Conservation (phyloP, 2,888 invertebrate genomes). For the Hololepta plana region DNA sequence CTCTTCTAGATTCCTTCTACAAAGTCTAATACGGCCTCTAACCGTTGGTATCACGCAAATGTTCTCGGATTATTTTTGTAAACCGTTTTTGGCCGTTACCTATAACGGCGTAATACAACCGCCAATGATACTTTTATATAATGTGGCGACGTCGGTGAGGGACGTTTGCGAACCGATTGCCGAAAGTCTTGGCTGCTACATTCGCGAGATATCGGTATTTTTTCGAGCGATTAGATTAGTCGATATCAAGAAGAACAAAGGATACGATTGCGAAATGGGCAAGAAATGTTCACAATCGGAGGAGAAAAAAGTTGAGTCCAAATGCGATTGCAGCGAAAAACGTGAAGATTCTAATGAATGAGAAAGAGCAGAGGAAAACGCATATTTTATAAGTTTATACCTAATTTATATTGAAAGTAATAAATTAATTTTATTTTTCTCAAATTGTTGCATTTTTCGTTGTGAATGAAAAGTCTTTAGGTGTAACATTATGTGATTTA, state of each 20-base stretch:
- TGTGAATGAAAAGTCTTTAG: too few species aligned
- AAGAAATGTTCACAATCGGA: too few species aligned
- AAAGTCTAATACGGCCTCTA: conserved; percentile 37
- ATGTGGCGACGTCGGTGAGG: conserved; percentile 38
- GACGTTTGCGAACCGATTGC: conserved; percentile 44
- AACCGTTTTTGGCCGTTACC: conserved; percentile 41
- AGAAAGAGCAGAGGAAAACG: too few species aligned
- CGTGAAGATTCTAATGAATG: too few species aligned
- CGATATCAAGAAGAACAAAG: conserved; percentile 23
- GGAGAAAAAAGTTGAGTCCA: too few species aligned
- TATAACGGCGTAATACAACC: conserved; percentile 52
- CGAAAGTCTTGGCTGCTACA: conserved; percentile 33
- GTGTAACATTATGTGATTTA: conserved; percentile 17
- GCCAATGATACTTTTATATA: conserved; percentile 41
- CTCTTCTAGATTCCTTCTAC: conserved; percentile 31
- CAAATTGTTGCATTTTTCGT: too few species aligned
- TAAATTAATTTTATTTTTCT: too few species aligned
- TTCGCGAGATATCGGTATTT: conserved; percentile 28
- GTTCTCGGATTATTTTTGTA: conserved; percentile 45
- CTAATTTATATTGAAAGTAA: too few species aligned
- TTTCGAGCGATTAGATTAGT: conserved; percentile 29
- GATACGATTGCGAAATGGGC: too few species aligned
- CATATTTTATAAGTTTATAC: too few species aligned
- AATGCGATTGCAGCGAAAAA: too few species aligned
- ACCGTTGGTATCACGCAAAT: conserved; percentile 41